These are phyloP conservation scores for Percina caprodes DNA, from an alignment of 2,113 vertebrate species.

Conservation along the genomic window DNA sequence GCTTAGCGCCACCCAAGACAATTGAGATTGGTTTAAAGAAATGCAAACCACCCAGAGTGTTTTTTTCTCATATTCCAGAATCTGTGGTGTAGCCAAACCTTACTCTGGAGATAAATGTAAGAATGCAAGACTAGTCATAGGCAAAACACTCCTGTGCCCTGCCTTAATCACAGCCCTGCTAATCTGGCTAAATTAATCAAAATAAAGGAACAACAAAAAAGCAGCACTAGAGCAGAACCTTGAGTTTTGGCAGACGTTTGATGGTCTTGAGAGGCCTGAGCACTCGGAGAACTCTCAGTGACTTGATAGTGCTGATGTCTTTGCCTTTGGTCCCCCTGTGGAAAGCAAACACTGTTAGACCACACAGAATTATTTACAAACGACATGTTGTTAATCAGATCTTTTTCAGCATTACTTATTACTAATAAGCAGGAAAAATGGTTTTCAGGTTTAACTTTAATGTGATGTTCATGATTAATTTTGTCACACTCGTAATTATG, in stretches of 20 bases:
- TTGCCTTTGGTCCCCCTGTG: constrained; percentile 97
- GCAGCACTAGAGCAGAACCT: constrained; percentile 76
- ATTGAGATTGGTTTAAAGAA: no score
- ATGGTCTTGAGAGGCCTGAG: constrained; percentile 96
- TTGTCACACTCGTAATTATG: background rate
- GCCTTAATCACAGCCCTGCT: background rate
- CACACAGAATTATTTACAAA: background rate
- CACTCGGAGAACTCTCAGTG: constrained; percentile 93
- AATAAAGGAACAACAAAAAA: background rate
- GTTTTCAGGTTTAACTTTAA: background rate
- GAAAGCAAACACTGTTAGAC: constrained; percentile 63
- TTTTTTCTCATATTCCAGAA: no score
- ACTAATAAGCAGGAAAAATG: background rate
- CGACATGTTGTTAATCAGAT: background rate
- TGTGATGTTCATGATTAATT: background rate
- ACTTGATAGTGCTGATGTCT: constrained; percentile 99
- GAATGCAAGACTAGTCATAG: no score
- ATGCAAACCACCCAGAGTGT: no score
- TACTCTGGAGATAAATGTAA: no score
- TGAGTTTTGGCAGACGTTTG: constrained; percentile 95
- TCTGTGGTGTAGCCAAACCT: no score
- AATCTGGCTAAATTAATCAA: background rate
- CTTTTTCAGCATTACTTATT: background rate
- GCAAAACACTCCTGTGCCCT: background rate
- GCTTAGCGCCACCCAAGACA: no score